A percentile compares a stretch with the other conserved stretches of the same genome.
Evolutionary conservation across 30 jellyfish, hydroid and myxozoan genomes (phyloP).

Genomic region (Nemopilema nomurai): DNA sequence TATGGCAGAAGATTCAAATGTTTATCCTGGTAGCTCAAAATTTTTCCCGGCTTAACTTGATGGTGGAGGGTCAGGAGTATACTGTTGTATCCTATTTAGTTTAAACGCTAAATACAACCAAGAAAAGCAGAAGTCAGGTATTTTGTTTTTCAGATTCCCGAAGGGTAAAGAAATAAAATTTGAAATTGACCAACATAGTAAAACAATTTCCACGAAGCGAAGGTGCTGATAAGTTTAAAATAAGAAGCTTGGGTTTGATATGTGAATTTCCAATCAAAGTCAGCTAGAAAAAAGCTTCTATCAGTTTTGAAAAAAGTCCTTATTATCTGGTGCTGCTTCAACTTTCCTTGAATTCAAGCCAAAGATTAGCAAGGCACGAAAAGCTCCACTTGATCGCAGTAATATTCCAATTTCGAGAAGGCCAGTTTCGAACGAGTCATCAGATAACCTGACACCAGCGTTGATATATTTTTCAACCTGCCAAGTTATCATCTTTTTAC

Average conservation of each 20-base stretch:
- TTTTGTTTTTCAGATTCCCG: not conserved
- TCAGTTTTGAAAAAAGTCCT: not conserved
- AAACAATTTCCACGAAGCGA: constrained; percentile 23
- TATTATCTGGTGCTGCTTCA: not conserved
- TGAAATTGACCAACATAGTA: not conserved
- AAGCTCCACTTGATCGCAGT: constrained; percentile 14
- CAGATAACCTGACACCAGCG: too few relatives aligned
- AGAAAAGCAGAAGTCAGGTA: not conserved
- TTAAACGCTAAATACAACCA: not conserved
- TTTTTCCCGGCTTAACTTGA: constrained; percentile 6
- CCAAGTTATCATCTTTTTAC: too few relatives aligned
- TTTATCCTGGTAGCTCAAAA: not conserved
- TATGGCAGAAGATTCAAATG: not conserved
- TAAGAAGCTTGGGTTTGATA: not conserved
- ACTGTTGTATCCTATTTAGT: constrained; percentile 1
- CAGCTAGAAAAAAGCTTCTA: constrained; percentile 14
- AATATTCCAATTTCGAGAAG: not conserved
- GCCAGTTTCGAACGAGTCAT: not conserved
- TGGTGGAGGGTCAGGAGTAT: constrained; percentile 17
- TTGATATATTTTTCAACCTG: too few relatives aligned
- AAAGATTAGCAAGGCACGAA: constrained; percentile 1
- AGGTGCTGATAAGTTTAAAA: constrained; percentile 12
- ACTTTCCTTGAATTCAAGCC: not conserved
- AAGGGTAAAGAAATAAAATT: not conserved
- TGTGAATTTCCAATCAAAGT: constrained; percentile 20